Conservation (phyloP, 1,140 invertebrate genomes). For the Eupristina koningsbergeri region DNA sequence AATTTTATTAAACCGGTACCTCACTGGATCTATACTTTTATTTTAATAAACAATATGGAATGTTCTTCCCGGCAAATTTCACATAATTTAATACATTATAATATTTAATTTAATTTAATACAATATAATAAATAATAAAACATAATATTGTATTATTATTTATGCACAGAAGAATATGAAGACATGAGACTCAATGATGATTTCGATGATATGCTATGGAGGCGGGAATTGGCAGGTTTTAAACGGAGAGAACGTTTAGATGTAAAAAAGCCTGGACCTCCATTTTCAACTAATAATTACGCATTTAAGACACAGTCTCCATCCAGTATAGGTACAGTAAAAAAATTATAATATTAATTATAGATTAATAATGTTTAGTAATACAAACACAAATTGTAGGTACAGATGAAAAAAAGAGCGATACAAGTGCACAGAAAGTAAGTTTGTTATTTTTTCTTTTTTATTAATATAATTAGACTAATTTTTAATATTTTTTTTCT, state of each 20-base stretch:
- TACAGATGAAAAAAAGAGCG: constrained; percentile 8
- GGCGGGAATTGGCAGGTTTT: constrained; percentile 77
- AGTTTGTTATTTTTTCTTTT: neutral
- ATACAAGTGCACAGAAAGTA: constrained; percentile 13
- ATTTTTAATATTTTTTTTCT: no score
- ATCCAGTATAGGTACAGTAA: neutral
- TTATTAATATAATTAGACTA: no score
- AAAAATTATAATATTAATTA: neutral
- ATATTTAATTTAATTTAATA: no score
- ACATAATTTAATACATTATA: no score
- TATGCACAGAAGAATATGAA: constrained; percentile 36
- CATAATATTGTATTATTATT: no score
- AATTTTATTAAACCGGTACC: no score
- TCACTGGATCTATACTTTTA: no score
- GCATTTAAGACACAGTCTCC: constrained; percentile 69
- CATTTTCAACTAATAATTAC: constrained; percentile 78
- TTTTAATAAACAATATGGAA: no score
- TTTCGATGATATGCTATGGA: constrained; percentile 61
- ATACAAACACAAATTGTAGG: constrained; percentile 38
- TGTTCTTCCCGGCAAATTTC: no score
- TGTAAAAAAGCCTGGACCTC: constrained; percentile 95
- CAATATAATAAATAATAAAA: neutral
- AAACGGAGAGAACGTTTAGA: constrained; percentile 89
- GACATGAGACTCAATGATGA: constrained; percentile 55
- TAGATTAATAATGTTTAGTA: neutral